Evolutionary conservation across 2,113 vertebrate species (phyloP).

Genomic region (Tragelaphus buxtoni): DNA sequence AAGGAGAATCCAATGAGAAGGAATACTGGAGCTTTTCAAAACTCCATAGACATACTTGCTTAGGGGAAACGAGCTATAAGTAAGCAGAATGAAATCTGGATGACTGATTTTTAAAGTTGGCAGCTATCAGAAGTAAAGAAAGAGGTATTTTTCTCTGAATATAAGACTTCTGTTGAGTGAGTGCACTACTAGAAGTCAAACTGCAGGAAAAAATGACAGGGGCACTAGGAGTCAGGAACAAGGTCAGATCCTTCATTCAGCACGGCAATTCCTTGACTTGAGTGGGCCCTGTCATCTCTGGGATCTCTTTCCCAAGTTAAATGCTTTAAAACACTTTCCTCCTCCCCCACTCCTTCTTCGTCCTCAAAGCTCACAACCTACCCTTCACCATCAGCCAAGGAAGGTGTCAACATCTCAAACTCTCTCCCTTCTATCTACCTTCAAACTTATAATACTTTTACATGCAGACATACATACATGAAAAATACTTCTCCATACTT

Average conservation of each 20-base stretch:
- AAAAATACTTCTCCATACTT: background rate
- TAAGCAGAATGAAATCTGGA: background rate
- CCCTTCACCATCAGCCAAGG: background rate
- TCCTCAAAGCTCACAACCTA: background rate
- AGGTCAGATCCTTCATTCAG: background rate
- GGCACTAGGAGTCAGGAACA: background rate
- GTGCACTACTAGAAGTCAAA: background rate
- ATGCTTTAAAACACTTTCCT: background rate
- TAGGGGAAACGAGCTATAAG: background rate
- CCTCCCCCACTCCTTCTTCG: background rate
- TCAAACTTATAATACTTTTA: background rate
- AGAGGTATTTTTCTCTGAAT: background rate
- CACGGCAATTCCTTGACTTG: background rate
- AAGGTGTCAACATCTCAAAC: background rate
- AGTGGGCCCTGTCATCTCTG: background rate
- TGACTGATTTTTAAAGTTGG: background rate
- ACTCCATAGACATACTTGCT: background rate
- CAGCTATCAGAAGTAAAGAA: background rate
- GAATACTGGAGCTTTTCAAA: background rate
- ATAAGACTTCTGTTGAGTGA: background rate
- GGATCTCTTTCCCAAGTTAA: background rate
- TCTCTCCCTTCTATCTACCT: background rate
- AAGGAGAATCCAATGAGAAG: background rate
- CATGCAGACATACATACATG: background rate
- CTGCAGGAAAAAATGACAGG: background rate